These are phyloP conservation scores for Diplodus sargus DNA, from an alignment of 2,797 vertebrate species.

Conservation along the genomic window DNA sequence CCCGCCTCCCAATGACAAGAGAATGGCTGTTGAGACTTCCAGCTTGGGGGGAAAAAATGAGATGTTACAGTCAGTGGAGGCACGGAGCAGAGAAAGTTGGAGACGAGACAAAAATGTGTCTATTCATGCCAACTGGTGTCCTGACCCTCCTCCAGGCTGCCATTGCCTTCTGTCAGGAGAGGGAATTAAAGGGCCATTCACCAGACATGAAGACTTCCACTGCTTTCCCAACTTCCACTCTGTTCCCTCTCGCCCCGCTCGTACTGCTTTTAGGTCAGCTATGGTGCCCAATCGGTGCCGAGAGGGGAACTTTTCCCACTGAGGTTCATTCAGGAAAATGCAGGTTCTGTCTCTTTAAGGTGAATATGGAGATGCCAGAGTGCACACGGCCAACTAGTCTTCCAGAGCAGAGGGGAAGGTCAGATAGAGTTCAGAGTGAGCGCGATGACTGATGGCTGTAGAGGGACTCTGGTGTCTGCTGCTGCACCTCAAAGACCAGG, in stretches of 20 bases:
- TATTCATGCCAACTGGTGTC: constrained; percentile 84
- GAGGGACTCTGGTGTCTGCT: constrained; percentile 84
- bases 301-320: constrained; percentile 30
- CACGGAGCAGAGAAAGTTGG: constrained; percentile 80
- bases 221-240: constrained; percentile 43
- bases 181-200: constrained; percentile 82
- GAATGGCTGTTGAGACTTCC: constrained; percentile 81
- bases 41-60: constrained; percentile 76
- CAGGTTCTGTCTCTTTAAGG: constrained; percentile 77
- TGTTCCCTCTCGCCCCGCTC: constrained; percentile 25
- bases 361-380: constrained; percentile 80
- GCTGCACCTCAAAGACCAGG: constrained; percentile 81
- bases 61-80: constrained; percentile 80
- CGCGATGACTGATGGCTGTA: constrained; percentile 88
- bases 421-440: constrained; percentile 90
- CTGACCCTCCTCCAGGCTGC: constrained; percentile 84
- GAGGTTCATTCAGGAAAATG: constrained; percentile 31
- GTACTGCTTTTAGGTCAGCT: constrained; percentile 41
- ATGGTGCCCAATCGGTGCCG: constrained; percentile 29
- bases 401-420: constrained; percentile 86
- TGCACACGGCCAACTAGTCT: constrained; percentile 80
- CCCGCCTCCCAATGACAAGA: constrained; percentile 79
- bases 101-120: constrained; percentile 84
- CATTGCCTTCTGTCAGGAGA: constrained; percentile 81
- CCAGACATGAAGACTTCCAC: constrained; percentile 67